phyloP scores from a whole-genome alignment of 2,888 invertebrate genomes.

The Rhaphigaster nebulosa region DNA sequence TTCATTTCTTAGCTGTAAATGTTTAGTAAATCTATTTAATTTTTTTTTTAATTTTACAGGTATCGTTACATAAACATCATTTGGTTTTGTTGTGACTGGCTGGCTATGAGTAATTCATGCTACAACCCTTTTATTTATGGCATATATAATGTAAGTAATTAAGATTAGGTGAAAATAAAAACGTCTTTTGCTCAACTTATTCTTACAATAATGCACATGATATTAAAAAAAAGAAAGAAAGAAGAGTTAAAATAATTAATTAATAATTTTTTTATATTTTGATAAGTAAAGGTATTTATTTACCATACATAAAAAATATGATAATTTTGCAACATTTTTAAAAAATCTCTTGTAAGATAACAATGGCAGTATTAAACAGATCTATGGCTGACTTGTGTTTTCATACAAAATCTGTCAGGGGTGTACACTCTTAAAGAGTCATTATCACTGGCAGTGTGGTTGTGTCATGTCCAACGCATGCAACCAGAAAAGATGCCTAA shows the following conservation, averaged over 20 bases:
- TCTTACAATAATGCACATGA: not conserved
- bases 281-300: not conserved
- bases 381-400: too few species aligned
- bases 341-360: too few species aligned
- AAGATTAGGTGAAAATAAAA: not conserved
- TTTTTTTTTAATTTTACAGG: conserved; percentile 70
- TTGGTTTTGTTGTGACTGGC: conserved; percentile 89
- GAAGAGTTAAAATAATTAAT: too few species aligned
- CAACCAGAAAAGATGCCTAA: too few species aligned
- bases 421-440: too few species aligned
- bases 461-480: too few species aligned
- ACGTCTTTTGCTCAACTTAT: not conserved
- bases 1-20: not conserved
- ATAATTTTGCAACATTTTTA: too few species aligned
- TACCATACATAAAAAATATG: too few species aligned
- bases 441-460: too few species aligned
- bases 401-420: too few species aligned
- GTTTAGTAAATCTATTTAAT: not conserved
- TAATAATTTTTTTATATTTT: not conserved
- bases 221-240: too few species aligned
- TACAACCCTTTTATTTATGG: conserved; percentile 93
- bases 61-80: conserved; percentile 87
- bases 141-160: conserved; percentile 83
- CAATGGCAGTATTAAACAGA: too few species aligned
- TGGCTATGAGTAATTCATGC: conserved; percentile 91